These are phyloP conservation scores for Caenorhabditis latens DNA, from an alignment of 1,140 invertebrate genomes.

Conservation along the genomic window DNA sequence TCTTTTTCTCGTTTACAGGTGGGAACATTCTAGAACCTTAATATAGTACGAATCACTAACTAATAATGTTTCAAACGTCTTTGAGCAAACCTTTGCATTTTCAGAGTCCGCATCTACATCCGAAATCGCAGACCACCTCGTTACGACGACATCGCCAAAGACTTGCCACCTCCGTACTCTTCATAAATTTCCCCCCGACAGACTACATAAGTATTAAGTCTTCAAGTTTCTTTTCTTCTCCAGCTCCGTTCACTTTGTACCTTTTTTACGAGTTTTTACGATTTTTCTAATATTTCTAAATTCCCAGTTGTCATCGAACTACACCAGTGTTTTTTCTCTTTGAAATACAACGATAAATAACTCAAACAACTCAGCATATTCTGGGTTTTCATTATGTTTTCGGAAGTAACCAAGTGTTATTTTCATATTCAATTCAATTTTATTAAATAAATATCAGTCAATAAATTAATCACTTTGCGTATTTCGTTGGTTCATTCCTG, in stretches of 20 bases:
- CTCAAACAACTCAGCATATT: not conserved
- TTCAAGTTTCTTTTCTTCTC: not conserved
- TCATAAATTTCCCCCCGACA: not conserved
- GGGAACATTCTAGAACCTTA: too few relatives aligned
- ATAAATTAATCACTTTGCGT: not conserved
- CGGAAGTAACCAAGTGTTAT: too few relatives aligned
- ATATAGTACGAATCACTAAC: too few relatives aligned
- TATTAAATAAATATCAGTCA: not conserved
- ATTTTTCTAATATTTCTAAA: not conserved
- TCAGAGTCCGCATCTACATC: conserved; percentile 37
- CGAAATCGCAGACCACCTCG: conserved; percentile 15
- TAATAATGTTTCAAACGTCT: not conserved
- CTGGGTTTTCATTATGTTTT: not conserved
- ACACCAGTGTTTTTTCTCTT: not conserved
- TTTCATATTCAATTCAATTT: not conserved
- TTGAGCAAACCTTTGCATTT: not conserved
- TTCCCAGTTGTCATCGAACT: conserved; percentile 12
- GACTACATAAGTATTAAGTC: not conserved
- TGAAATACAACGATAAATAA: not conserved
- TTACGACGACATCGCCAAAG: conserved; percentile 33
- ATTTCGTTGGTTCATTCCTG: not conserved
- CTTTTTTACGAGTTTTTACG: conserved; percentile 24
- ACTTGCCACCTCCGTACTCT: conserved; percentile 33
- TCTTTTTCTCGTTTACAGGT: conserved; percentile 11
- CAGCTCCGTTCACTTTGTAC: conserved; percentile 30